Conservation (phyloP, 2,888 invertebrate genomes). For the Sceliomorpha sp. region DNA sequence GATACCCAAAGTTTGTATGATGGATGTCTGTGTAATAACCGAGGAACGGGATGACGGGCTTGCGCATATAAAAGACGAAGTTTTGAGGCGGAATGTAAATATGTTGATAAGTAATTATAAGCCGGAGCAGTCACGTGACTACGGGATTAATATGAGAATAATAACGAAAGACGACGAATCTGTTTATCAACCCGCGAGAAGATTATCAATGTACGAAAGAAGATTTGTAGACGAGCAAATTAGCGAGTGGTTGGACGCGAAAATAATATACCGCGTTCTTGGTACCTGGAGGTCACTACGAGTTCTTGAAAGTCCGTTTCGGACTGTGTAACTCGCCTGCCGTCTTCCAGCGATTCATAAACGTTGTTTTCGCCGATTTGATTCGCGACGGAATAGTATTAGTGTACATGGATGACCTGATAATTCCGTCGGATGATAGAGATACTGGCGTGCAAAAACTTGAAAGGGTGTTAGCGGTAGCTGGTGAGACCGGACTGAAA, state of each 20-base stretch:
- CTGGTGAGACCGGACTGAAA: conserved; percentile 41
- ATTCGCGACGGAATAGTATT: conserved; percentile 1
- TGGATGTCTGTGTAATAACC: no score
- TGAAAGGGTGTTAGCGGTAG: conserved; percentile 38
- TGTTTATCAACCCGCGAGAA: conserved; percentile 53
- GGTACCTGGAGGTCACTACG: conserved; percentile 16
- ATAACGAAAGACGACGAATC: conserved; percentile 62
- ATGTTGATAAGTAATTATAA: neutral
- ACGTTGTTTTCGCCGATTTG: conserved; percentile 10
- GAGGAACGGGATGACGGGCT: no score
- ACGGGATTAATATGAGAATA: conserved; percentile 28
- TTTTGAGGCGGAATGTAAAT: neutral
- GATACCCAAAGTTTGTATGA: no score
- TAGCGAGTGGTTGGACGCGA: conserved; percentile 64
- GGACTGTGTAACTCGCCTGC: conserved; percentile 61
- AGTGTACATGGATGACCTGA: conserved; percentile 20
- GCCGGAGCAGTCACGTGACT: neutral
- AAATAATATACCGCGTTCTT: conserved; percentile 23
- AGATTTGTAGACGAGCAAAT: conserved; percentile 62
- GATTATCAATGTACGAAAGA: conserved; percentile 53
- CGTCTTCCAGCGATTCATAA: conserved; percentile 52
- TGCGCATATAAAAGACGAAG: neutral
- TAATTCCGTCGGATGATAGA: conserved; percentile 5
- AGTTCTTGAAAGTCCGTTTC: conserved; percentile 61
- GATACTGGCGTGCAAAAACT: conserved; percentile 20